A percentile compares a stretch with the other conserved stretches of the same genome.
Evolutionary conservation across 2,888 invertebrate species (phyloP).

Genomic region (Argyresthia albistria): DNA sequence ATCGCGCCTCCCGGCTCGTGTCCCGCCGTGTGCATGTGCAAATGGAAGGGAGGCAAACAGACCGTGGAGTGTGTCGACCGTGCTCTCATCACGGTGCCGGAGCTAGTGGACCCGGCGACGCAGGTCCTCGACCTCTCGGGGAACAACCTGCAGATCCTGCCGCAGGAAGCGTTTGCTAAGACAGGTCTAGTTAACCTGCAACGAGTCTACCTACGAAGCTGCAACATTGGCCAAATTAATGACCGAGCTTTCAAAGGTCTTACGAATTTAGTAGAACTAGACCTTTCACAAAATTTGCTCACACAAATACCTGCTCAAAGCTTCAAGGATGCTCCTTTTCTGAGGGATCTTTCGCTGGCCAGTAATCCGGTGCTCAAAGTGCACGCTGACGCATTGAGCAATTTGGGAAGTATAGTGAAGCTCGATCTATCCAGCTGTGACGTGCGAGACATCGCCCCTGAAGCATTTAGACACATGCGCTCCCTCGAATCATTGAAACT

Average conservation of each 20-base stretch:
- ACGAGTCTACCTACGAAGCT: conserved; percentile 86
- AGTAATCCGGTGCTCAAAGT: conserved; percentile 88
- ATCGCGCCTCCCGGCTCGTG: conserved; percentile 74
- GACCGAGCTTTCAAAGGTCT: conserved; percentile 87
- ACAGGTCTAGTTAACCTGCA: conserved; percentile 89
- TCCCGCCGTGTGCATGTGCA: conserved; percentile 87
- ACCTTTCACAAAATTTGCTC: conserved; percentile 87
- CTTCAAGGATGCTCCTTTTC: conserved; percentile 83
- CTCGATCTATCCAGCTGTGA: conserved; percentile 89
- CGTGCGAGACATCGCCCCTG: conserved; percentile 82
- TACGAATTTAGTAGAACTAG: conserved; percentile 91
- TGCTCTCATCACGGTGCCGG: conserved; percentile 87
- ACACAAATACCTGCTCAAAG: conserved; percentile 85
- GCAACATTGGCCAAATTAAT: conserved; percentile 89
- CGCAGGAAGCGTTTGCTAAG: conserved; percentile 85
- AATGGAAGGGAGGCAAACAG: conserved; percentile 95
- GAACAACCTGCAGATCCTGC: conserved; percentile 88
- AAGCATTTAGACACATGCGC: conserved; percentile 81
- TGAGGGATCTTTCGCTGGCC: conserved; percentile 85
- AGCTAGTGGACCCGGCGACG: conserved; percentile 88
- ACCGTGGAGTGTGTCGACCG: conserved; percentile 92
- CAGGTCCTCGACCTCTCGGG: conserved; percentile 93
- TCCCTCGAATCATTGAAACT: conserved; percentile 84
- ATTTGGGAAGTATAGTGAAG: conserved; percentile 83
- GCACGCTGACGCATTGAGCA: conserved; percentile 80